Evolutionary conservation across 2,888 invertebrate genomes (phyloP).

Genomic region (Cantharis flavilabris): DNA sequence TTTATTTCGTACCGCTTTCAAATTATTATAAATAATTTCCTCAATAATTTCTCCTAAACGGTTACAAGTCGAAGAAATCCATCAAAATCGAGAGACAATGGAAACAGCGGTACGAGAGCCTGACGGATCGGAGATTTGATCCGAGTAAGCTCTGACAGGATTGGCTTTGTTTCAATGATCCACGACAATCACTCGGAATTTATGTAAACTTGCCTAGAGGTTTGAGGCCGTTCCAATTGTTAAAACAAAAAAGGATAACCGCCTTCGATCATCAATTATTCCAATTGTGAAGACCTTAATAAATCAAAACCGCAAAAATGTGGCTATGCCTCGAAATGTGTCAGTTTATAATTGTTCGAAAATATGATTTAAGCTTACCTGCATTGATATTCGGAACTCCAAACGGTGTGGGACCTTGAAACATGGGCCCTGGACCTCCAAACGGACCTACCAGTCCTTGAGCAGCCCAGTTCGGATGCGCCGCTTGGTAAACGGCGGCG

Average conservation of each 20-base stretch:
- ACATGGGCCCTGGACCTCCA: constrained; percentile 64
- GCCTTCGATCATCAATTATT: not conserved
- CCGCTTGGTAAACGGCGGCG: constrained; percentile 66
- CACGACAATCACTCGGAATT: constrained; percentile 50
- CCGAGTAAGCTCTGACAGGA: constrained; percentile 49
- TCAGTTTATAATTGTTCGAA: constrained; percentile 22
- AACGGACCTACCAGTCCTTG: constrained; percentile 64
- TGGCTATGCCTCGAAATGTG: constrained; percentile 10
- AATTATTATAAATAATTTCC: constrained; percentile 1
- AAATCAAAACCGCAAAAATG: constrained; percentile 11
- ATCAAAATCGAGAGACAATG: constrained; percentile 53
- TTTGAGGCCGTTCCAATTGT: not conserved
- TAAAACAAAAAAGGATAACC: not conserved
- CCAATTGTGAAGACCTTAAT: not conserved
- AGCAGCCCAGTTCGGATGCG: constrained; percentile 61
- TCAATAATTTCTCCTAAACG: constrained; percentile 18
- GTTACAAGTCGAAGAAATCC: constrained; percentile 44
- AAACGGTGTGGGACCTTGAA: constrained; percentile 66
- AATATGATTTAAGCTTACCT: constrained; percentile 49
- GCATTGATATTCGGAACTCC: constrained; percentile 54
- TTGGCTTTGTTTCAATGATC: constrained; percentile 51
- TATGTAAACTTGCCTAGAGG: constrained; percentile 37
- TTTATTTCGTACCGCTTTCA: constrained; percentile 24
- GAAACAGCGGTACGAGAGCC: constrained; percentile 45
- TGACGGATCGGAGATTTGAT: constrained; percentile 51